A percentile compares a stretch with the other conserved stretches of the same genome.
Conservation (phyloP, 2,888 invertebrate genomes). For the Catocala nupta region DNA sequence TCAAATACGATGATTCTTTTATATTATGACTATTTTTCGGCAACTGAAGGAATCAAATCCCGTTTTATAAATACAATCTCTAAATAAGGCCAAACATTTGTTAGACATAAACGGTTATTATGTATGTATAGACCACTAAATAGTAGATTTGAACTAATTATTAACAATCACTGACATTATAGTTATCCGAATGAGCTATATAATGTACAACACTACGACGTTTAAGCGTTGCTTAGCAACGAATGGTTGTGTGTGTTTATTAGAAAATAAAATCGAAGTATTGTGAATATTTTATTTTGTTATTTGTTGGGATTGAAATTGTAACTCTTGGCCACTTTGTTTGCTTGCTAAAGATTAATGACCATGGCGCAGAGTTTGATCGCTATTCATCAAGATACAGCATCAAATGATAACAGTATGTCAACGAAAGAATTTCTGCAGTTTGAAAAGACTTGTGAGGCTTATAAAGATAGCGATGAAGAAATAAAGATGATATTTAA, state of each 20-base stretch:
- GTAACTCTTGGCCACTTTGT: neutral
- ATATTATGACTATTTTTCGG: too few relatives aligned
- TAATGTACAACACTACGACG: neutral
- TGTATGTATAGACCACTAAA: too few relatives aligned
- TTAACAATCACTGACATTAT: too few relatives aligned
- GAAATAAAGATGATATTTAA: constrained; percentile 90
- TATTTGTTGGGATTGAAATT: neutral
- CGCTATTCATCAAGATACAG: constrained; percentile 55
- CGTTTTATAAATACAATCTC: too few relatives aligned
- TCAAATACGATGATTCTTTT: too few relatives aligned
- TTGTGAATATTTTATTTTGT: constrained; percentile 7
- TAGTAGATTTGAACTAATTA: too few relatives aligned
- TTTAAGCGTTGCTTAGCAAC: constrained; percentile 60
- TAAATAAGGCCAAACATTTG: too few relatives aligned
- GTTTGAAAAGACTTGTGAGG: constrained; percentile 78
- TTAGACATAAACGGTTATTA: too few relatives aligned
- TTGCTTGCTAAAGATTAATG: constrained; percentile 3
- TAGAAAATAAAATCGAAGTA: constrained; percentile 29
- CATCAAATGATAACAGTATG: constrained; percentile 76
- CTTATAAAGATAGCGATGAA: constrained; percentile 82
- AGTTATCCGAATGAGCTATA: neutral
- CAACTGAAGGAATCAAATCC: too few relatives aligned
- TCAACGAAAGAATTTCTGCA: constrained; percentile 79
- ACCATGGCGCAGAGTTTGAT: constrained; percentile 65
- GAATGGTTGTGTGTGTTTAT: constrained; percentile 41